Percentiles rank a stretch among this genome's conserved stretches.
phyloP scores from a whole-genome alignment of 2,888 invertebrate genomes.

The Drosophila birchii region DNA sequence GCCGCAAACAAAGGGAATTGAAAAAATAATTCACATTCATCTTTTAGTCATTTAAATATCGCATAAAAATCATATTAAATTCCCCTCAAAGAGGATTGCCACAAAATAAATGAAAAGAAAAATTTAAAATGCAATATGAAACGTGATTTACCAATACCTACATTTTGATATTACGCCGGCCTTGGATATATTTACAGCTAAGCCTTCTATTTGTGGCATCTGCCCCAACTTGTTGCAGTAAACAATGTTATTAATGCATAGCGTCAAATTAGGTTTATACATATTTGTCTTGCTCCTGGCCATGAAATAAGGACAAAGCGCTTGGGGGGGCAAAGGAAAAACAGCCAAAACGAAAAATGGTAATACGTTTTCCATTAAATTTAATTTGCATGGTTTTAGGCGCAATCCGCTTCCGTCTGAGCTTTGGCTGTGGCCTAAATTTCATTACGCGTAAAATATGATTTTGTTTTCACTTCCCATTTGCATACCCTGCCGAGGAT shows the following conservation, averaged over 20 bases:
- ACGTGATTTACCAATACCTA: neutral
- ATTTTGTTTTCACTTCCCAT: conserved; percentile 2
- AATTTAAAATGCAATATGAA: neutral
- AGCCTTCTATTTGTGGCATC: neutral
- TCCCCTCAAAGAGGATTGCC: neutral
- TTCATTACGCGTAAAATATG: conserved; percentile 61
- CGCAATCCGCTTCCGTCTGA: conserved; percentile 57
- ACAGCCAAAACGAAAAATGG: conserved; percentile 21
- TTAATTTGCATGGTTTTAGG: conserved; percentile 76
- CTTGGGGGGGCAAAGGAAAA: neutral
- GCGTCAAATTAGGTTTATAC: conserved; percentile 58
- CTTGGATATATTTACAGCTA: neutral
- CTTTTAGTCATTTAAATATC: conserved; percentile 12
- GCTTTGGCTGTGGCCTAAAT: conserved; percentile 52
- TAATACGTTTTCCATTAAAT: conserved; percentile 76
- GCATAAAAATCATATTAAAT: conserved; percentile 12
- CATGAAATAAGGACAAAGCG: neutral
- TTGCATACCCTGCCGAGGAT: neutral
- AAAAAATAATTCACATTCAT: neutral
- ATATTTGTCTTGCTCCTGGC: conserved; percentile 40
- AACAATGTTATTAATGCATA: conserved; percentile 55
- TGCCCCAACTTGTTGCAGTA: conserved; percentile 58
- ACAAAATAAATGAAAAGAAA: neutral
- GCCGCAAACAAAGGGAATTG: conserved; percentile 10
- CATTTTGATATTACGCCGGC: neutral